phyloP scores from a whole-genome alignment of 2,888 invertebrate genomes.

The Clunio marinus region DNA sequence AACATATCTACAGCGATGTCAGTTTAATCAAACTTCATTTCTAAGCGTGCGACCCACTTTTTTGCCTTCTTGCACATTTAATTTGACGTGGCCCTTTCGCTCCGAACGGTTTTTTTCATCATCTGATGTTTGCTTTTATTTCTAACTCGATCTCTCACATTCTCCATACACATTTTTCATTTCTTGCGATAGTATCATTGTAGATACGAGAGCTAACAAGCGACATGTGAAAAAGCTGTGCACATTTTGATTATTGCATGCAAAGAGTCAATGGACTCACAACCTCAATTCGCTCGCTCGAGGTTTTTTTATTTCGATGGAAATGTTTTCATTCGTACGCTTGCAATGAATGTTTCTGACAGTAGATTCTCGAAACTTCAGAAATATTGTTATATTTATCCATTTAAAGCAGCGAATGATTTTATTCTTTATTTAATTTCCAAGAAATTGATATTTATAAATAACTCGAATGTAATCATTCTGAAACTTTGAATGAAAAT shows the following conservation, averaged over 20 bases:
- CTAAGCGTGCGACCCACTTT: conserved; percentile 33
- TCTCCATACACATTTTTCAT: neutral
- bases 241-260: neutral
- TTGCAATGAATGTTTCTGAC: neutral
- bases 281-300: conserved; percentile 8
- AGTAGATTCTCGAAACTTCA: neutral
- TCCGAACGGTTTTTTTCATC: neutral
- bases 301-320: neutral
- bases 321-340: neutral
- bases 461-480: too few relatives aligned
- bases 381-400: too few relatives aligned
- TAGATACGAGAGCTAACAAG: neutral
- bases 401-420: too few relatives aligned
- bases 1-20: neutral
- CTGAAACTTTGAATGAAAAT: too few relatives aligned
- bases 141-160: too few relatives aligned
- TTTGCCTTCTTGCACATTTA: conserved; percentile 29
- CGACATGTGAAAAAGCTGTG: neutral
- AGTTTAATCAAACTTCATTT: conserved; percentile 16
- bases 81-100: conserved; percentile 23
- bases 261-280: conserved; percentile 14
- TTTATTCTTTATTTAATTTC: too few relatives aligned
- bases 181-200: neutral
- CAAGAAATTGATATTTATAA: too few relatives aligned
- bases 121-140: conserved; percentile 2